A percentile compares a stretch with the other conserved stretches of the same genome.
Conservation (phyloP, 2,888 invertebrate genomes). For the Philhelius pedissequus region DNA sequence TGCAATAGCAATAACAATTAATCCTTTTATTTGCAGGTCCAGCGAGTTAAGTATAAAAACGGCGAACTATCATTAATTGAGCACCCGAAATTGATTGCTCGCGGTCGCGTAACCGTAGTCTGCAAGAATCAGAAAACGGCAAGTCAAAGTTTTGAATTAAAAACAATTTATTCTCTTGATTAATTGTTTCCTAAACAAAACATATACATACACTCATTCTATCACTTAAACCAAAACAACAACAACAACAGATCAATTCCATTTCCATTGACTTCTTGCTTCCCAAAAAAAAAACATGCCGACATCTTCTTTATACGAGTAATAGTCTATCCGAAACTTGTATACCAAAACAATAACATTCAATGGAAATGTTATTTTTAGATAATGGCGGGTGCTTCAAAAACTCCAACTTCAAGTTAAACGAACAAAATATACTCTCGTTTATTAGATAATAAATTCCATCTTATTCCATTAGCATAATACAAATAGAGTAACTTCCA, state of each 20-base stretch:
- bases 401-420: not conserved
- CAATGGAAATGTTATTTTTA: not conserved
- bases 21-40: too few relatives aligned
- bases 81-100: too few relatives aligned
- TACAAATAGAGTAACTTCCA: not conserved
- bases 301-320: not conserved
- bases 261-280: conserved; percentile 15
- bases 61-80: too few relatives aligned
- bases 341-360: not conserved
- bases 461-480: conserved; percentile 37
- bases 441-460: conserved; percentile 4
- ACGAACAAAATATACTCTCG: not conserved
- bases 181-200: too few relatives aligned
- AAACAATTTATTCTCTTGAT: too few relatives aligned
- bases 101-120: too few relatives aligned
- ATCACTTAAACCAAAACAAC: not conserved
- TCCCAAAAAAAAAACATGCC: not conserved
- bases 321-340: conserved; percentile 33
- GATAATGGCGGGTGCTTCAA: not conserved
- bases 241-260: conserved; percentile 3
- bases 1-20: too few relatives aligned
- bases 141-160: too few relatives aligned
- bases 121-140: too few relatives aligned
- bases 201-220: not conserved
- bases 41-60: too few relatives aligned